Conservation (phyloP, 2,113 vertebrate species). For the Podarcis muralis region DNA sequence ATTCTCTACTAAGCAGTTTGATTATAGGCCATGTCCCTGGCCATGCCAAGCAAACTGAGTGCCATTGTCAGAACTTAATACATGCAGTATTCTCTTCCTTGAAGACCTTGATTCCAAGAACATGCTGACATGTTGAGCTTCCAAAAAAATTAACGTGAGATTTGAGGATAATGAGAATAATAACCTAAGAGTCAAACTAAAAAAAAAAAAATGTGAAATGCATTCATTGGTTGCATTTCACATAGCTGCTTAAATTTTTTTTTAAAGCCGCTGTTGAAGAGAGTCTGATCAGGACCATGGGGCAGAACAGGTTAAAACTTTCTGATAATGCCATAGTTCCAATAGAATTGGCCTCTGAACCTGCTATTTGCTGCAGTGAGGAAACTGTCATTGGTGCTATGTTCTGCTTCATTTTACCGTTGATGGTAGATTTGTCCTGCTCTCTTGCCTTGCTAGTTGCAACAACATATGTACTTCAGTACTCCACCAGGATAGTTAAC, state of each 20-base stretch:
- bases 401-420: background rate
- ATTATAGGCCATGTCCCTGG: background rate
- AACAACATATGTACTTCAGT: background rate
- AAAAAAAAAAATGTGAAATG: background rate
- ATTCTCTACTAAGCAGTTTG: background rate
- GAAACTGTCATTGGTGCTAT: background rate
- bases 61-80: background rate
- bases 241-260: background rate
- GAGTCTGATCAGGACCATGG: no score
- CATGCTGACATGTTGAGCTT: background rate
- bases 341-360: background rate
- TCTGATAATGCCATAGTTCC: background rate
- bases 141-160: background rate
- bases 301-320: no score
- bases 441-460: background rate
- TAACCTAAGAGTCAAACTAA: background rate
- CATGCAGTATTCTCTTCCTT: background rate
- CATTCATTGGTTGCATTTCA: background rate
- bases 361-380: background rate
- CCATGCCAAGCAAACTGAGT: background rate
- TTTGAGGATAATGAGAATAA: background rate
- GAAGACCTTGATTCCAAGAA: background rate
- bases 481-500: background rate
- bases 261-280: no score
- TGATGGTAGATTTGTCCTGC: no score